These are phyloP conservation scores for Pentamera pediparva DNA, from an alignment of 53 echinoderm and acorn worm species.

Conservation along the genomic window DNA sequence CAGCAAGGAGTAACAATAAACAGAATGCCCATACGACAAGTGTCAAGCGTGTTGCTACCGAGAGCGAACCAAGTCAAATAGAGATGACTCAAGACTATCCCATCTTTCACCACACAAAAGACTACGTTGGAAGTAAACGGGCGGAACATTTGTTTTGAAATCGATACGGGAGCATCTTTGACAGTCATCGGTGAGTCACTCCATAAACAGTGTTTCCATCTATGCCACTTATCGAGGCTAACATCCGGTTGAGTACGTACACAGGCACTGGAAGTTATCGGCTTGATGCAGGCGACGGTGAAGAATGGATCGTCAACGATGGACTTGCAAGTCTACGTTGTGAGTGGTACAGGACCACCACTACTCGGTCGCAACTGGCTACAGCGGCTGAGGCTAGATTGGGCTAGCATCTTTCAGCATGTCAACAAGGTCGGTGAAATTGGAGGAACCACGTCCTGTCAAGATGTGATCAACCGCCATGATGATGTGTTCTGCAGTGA, in stretches of 20 bases:
- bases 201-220: background rate
- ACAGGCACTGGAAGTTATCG: slow-evolving; percentile 19
- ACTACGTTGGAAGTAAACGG: background rate
- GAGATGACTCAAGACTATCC: slow-evolving; percentile 1
- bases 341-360: slow-evolving; percentile 29
- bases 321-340: slow-evolving; percentile 23
- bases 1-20: background rate
- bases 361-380: slow-evolving; percentile 42
- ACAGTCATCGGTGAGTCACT: slow-evolving; percentile 22
- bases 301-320: background rate
- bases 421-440: background rate
- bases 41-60: slow-evolving; percentile 1
- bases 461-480: background rate
- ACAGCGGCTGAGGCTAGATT: slow-evolving; percentile 27
- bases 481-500: slow-evolving; percentile 13
- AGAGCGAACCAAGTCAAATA: background rate
- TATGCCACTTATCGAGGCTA: background rate
- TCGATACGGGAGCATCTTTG: slow-evolving; percentile 45
- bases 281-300: slow-evolving; percentile 5
- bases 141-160: slow-evolving; percentile 7
- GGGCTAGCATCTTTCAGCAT: slow-evolving; percentile 7
- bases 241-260: slow-evolving; percentile 34
- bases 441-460: background rate
- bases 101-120: background rate
- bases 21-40: background rate